Evolutionary conservation across 1,140 invertebrate species (phyloP).

Genomic region (Diorhabda sublineata): DNA sequence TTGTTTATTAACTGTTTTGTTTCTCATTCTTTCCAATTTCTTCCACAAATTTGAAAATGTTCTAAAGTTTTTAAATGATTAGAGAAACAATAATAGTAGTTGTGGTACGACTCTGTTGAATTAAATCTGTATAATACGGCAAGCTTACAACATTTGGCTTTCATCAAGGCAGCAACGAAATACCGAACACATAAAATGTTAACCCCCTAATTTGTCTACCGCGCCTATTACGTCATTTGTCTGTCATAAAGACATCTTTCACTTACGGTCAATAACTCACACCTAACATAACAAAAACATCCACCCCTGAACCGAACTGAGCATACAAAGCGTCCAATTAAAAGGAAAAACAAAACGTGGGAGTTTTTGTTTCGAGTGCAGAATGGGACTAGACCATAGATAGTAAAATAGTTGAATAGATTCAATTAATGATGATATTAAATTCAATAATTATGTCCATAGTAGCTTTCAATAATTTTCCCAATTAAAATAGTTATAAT

Average conservation of each 20-base stretch:
- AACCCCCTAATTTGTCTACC: conserved; percentile 13
- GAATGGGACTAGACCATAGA: background rate
- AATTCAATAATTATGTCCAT: too few species aligned
- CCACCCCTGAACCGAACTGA: background rate
- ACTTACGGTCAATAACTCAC: conserved; percentile 16
- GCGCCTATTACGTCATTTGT: conserved; percentile 17
- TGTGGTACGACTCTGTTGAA: too few species aligned
- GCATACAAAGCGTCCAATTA: conserved; percentile 15
- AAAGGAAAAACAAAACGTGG: conserved; percentile 17
- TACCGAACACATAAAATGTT: conserved; percentile 6
- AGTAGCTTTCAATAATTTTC: too few species aligned
- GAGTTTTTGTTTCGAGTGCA: background rate
- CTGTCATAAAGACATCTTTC: conserved; percentile 19
- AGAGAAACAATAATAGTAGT: too few species aligned
- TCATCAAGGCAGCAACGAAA: conserved; percentile 8
- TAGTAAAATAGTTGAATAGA: background rate
- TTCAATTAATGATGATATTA: too few species aligned
- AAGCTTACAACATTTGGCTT: conserved; percentile 11
- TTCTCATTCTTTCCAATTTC: too few species aligned
- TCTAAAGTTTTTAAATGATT: too few species aligned
- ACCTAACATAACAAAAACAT: conserved; percentile 18
- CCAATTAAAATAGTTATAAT: too few species aligned
- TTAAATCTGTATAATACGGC: too few species aligned
- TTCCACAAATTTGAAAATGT: too few species aligned
- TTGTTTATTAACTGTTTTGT: too few species aligned